Evolutionary conservation across 2,888 invertebrate genomes (phyloP), one percentile per base, ranked within the genome.

Genomic region (Osmoderma eremita): DNA sequence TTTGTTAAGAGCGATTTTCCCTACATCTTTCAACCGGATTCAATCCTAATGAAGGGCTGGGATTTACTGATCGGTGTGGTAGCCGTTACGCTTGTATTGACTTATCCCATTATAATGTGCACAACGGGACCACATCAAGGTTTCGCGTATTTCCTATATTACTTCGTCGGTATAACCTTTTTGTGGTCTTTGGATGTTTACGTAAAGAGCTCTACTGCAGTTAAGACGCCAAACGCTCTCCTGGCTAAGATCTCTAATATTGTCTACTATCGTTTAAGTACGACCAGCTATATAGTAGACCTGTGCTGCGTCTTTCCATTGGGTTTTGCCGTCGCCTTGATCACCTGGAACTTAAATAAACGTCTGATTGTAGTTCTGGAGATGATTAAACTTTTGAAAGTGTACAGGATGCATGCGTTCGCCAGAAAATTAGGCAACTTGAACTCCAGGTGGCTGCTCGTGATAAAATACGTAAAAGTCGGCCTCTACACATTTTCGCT

Each of bases 11-110:
- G 63, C 13, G 70, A 50, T 3, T 76, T 69, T 51, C 76, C 75
- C 5, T 73, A 71, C 38, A 71, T 76, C n/a, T 65, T 76, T n/a
- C 73, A 74, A 58, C 75, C 75, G 1, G 68, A 74, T 39, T 75
- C 74, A 3, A 68, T 73, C 6, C 50, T 76, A 42, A 50, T 75
- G 3, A 18, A 18, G 5, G 17, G 70, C 3, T 76, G 75, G 76
- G 64, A 74, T 30, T 49, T 42, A 0, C 10, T 73, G 0, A 62
- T 75, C 3, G 39, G 65, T n/a, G 42, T 72, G 3, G 22, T 63
- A 3, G 38, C 56, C 15, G 36, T 22, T 22, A 4, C 8, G 2
- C 17, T 67, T 2, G 63, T 63, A 1, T 13, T 63, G 5, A 3
- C 63, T 4, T 67, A 67, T 49, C n/a, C 70, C 5, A 41, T 68